Evolutionary conservation across 1,140 invertebrate species (phyloP).

Genomic region (Drosophila chauvacae): DNA sequence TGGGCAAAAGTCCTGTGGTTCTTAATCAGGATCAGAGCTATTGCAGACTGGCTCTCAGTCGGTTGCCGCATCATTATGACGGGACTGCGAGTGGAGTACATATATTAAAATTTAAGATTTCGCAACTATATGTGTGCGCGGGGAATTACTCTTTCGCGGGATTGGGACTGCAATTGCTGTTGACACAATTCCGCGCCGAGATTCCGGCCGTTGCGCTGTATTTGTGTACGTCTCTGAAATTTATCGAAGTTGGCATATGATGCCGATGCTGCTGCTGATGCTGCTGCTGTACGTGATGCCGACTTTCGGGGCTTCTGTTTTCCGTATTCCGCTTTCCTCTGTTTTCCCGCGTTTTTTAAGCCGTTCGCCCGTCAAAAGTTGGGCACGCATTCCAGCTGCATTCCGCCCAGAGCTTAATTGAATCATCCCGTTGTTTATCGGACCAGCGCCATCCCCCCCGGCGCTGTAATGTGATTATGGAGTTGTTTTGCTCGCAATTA

Average conservation of each 20-base stretch:
- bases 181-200: constrained; percentile 67
- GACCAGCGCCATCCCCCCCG: not conserved
- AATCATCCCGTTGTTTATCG: constrained; percentile 36
- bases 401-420: constrained; percentile 58
- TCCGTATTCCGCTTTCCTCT: constrained; percentile 12
- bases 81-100: constrained; percentile 7
- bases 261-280: not conserved
- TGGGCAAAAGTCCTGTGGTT: constrained; percentile 11
- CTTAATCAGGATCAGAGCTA: constrained; percentile 56
- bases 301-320: constrained; percentile 26
- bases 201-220: constrained; percentile 63
- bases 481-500: constrained; percentile 68
- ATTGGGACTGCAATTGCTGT: constrained; percentile 48
- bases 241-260: constrained; percentile 63
- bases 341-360: constrained; percentile 47
- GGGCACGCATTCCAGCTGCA: constrained; percentile 18
- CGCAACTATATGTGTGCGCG: constrained; percentile 10
- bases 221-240: constrained; percentile 60
- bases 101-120: constrained; percentile 55
- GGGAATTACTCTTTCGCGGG: constrained; percentile 4
- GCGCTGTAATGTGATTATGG: constrained; percentile 57
- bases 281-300: constrained; percentile 27
- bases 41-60: constrained; percentile 34
- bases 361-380: constrained; percentile 50
- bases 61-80: constrained; percentile 61